Evolutionary conservation across 2,888 invertebrate genomes (phyloP).

Genomic region (Tachina grossa): DNA sequence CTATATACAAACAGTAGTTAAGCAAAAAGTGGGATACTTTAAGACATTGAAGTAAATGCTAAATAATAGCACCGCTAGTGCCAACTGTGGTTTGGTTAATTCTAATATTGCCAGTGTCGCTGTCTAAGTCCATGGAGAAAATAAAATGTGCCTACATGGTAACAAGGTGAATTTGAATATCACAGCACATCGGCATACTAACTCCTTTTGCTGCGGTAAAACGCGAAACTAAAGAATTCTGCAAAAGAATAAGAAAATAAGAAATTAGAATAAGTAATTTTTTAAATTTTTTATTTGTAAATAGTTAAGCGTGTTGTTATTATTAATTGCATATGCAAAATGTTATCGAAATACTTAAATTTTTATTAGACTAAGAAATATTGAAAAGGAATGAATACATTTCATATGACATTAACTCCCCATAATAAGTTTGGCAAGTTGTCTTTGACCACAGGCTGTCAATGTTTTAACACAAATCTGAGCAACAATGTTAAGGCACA

Average conservation of each 20-base stretch:
- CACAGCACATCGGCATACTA: constrained; percentile 8
- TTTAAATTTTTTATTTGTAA: constrained; percentile 2
- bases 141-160: constrained; percentile 30
- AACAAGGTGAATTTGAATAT: not conserved
- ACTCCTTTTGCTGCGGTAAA: not conserved
- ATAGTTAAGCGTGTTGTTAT: not conserved
- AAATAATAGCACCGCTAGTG: constrained; percentile 45
- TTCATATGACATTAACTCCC: too few relatives aligned
- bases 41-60: constrained; percentile 47
- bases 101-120: constrained; percentile 70
- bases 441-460: too few relatives aligned
- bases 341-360: too few relatives aligned
- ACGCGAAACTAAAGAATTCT: constrained; percentile 64
- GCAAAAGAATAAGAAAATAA: constrained; percentile 71
- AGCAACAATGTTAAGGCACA: too few relatives aligned
- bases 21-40: constrained; percentile 24
- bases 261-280: constrained; percentile 43
- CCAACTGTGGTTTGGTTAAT: constrained; percentile 65
- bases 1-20: constrained; percentile 23
- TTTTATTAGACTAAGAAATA: too few relatives aligned
- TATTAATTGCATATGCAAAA: too few relatives aligned
- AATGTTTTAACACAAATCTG: too few relatives aligned
- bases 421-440: too few relatives aligned
- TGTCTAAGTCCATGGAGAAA: constrained; percentile 70
- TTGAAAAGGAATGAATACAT: too few relatives aligned